These are phyloP conservation scores for Campaea margaritaria DNA, from an alignment of 2,888 invertebrate species.

Conservation along the genomic window DNA sequence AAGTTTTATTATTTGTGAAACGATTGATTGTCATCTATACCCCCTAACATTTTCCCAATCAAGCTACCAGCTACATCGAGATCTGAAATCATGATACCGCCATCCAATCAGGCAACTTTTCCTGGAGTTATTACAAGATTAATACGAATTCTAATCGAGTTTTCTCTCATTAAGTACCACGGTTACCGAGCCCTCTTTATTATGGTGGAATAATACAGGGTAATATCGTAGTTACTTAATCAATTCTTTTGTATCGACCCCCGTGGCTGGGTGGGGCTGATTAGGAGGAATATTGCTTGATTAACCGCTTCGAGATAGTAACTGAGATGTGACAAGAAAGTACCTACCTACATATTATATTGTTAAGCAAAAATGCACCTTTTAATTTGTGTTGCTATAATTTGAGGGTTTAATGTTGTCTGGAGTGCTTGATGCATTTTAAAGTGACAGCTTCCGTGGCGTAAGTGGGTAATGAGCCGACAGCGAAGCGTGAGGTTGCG, in stretches of 20 bases:
- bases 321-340: slow-evolving; percentile 52
- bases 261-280: slow-evolving; percentile 81
- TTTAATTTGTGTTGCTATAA: background rate
- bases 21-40: background rate
- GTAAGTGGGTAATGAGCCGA: no score
- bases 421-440: no score
- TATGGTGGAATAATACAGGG: slow-evolving; percentile 83
- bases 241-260: slow-evolving; percentile 85
- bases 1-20: no score
- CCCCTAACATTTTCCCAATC: slow-evolving; percentile 20
- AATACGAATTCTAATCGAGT: slow-evolving; percentile 84
- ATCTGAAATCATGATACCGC: slow-evolving; percentile 32
- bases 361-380: slow-evolving; percentile 1
- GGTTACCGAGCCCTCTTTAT: slow-evolving; percentile 83
- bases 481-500: no score
- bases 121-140: slow-evolving; percentile 78
- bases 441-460: no score
- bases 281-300: slow-evolving; percentile 85
- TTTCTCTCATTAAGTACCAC: slow-evolving; percentile 84
- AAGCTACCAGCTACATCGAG: slow-evolving; percentile 17
- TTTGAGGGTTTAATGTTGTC: no score
- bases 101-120: slow-evolving; percentile 71
- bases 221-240: slow-evolving; percentile 85
- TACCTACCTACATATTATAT: no score
- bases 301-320: slow-evolving; percentile 52